Percentiles rank a stretch among this genome's conserved stretches.
phyloP scores from a whole-genome alignment of 2,113 vertebrate genomes.

The Siphamia tubifer region DNA sequence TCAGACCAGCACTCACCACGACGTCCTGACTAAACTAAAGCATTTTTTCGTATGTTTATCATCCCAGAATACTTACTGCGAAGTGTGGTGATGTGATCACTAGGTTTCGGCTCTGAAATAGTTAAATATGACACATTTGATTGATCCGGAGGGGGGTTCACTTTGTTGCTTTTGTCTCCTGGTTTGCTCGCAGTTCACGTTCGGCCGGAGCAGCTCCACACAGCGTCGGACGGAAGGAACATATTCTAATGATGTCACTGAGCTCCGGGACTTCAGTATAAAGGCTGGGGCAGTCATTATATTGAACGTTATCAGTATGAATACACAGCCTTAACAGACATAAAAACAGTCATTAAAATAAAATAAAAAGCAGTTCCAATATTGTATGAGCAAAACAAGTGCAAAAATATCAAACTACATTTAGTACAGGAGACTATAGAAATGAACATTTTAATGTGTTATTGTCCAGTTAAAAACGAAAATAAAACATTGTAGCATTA shows the following conservation, averaged over 20 bases:
- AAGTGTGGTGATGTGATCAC: constrained; percentile 6
- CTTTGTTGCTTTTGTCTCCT: constrained; percentile 86
- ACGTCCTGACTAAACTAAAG: background rate
- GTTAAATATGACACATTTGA: constrained; percentile 79
- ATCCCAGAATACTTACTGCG: constrained; percentile 61
- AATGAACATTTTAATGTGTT: too few relatives aligned
- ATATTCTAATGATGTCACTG: constrained; percentile 75
- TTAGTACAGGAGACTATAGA: too few relatives aligned
- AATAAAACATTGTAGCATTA: too few relatives aligned
- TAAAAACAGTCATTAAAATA: too few relatives aligned
- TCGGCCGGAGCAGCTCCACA: constrained; percentile 79
- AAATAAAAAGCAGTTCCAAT: too few relatives aligned
- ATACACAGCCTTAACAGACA: too few relatives aligned
- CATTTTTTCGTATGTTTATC: background rate
- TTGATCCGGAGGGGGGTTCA: constrained; percentile 78
- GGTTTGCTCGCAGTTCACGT: constrained; percentile 71
- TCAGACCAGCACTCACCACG: constrained; percentile 60
- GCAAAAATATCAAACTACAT: too few relatives aligned
- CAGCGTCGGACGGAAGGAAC: constrained; percentile 82
- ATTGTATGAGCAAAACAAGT: too few relatives aligned
- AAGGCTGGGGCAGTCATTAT: constrained; percentile 35
- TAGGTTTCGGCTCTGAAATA: constrained; percentile 65
- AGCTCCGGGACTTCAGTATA: constrained; percentile 55
- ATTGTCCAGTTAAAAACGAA: too few relatives aligned
- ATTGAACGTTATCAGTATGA: too few relatives aligned